A percentile compares a stretch with the other conserved stretches of the same genome.
Evolutionary conservation across 2,888 invertebrate genomes (phyloP).

Genomic region (Euplagia quadripunctaria): DNA sequence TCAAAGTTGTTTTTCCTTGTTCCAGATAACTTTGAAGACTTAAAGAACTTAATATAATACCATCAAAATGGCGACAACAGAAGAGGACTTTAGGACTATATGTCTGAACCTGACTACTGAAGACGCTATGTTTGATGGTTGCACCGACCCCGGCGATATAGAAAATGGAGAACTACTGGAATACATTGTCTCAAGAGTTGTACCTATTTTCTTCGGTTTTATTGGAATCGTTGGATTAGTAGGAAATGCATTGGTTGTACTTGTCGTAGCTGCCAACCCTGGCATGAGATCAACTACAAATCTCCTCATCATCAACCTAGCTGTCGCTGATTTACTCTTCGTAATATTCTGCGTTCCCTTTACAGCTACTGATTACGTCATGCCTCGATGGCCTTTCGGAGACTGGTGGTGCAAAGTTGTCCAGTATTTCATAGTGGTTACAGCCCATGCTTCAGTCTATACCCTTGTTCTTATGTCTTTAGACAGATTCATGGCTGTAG

Average conservation of each 20-base stretch:
- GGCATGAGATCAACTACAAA: conserved; percentile 98
- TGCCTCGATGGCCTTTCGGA: conserved; percentile 96
- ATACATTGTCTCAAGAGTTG: conserved; percentile 90
- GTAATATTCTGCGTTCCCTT: conserved; percentile 98
- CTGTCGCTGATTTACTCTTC: conserved; percentile 96
- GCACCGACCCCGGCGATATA: conserved; percentile 76
- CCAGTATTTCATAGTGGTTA: conserved; percentile 96
- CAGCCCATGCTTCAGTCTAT: conserved; percentile 97
- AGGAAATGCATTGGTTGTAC: conserved; percentile 95
- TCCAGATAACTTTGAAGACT: conserved; percentile 61
- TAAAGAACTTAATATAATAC: conserved; percentile 54
- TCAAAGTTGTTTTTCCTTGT: conserved; percentile 50
- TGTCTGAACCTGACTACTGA: conserved; percentile 78
- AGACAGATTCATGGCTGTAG: conserved; percentile 97
- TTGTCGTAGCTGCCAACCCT: conserved; percentile 95
- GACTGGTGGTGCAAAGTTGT: conserved; percentile 96
- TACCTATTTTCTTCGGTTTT: conserved; percentile 94
- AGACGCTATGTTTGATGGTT: conserved; percentile 70
- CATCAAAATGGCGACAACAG: conserved; percentile 75
- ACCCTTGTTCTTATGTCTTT: conserved; percentile 97
- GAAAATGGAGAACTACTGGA: conserved; percentile 87
- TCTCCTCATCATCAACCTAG: conserved; percentile 95
- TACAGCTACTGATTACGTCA: conserved; percentile 96
- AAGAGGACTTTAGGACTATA: conserved; percentile 81
- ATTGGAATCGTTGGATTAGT: conserved; percentile 95